These are phyloP conservation scores for Trypoxylus dichotomus DNA, from an alignment of 1,140 invertebrate species.

Conservation along the genomic window DNA sequence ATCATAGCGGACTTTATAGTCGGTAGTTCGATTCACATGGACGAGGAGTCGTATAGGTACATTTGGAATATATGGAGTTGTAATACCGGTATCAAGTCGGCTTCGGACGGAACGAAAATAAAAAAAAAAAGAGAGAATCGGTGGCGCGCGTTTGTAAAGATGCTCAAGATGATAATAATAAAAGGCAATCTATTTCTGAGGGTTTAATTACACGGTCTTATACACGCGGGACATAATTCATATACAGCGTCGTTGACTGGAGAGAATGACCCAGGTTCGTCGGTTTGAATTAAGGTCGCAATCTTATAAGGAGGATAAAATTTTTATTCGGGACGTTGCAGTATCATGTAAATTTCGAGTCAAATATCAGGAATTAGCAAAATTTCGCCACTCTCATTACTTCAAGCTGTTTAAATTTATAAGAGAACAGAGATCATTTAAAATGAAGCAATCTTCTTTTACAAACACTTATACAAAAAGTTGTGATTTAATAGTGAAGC, in stretches of 20 bases:
- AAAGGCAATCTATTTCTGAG: constrained; percentile 5
- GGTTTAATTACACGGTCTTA: constrained; percentile 20
- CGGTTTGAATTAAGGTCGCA: too few relatives aligned
- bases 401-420: too few relatives aligned
- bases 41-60: not conserved
- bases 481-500: too few relatives aligned
- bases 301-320: too few relatives aligned
- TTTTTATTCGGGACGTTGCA: too few relatives aligned
- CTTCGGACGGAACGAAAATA: not conserved
- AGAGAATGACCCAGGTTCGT: too few relatives aligned
- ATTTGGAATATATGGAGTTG: not conserved
- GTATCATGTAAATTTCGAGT: too few relatives aligned
- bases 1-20: not conserved
- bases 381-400: too few relatives aligned
- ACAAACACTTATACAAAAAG: too few relatives aligned
- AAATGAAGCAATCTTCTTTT: too few relatives aligned
- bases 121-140: not conserved
- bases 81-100: not conserved
- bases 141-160: not conserved
- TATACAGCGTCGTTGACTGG: not conserved
- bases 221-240: not conserved
- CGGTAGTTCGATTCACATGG: not conserved
- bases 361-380: too few relatives aligned
- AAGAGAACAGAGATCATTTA: too few relatives aligned
- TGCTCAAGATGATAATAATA: constrained; percentile 5